These are phyloP conservation scores for Epinotia ramella DNA, from an alignment of 2,888 invertebrate species.

Conservation along the genomic window DNA sequence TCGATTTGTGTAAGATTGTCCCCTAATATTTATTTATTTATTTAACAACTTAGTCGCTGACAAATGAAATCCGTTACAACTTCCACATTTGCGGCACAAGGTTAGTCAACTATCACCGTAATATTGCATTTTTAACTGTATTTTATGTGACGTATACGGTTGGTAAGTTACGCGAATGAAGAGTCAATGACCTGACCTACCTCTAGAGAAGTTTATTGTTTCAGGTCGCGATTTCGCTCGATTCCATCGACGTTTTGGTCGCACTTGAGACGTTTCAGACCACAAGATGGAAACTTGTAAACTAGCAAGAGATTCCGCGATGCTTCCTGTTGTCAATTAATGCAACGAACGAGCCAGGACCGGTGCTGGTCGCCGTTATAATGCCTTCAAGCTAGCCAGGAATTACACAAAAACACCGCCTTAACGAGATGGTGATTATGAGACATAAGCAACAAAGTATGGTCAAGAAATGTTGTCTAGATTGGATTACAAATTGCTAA, in stretches of 20 bases:
- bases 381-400: conserved; percentile 35
- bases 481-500: conserved; percentile 22
- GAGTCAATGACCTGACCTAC: no score
- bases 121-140: no score
- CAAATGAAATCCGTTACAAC: neutral
- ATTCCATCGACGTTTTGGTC: neutral
- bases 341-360: conserved; percentile 60
- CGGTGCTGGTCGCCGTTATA: conserved; percentile 58
- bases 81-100: neutral
- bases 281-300: neutral
- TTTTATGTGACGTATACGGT: no score
- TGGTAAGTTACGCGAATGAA: no score
- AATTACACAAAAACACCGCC: conserved; percentile 26
- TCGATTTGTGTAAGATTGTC: no score
- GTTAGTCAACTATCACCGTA: no score
- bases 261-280: neutral
- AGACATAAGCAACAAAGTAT: conserved; percentile 40
- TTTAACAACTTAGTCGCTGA: neutral
- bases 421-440: conserved; percentile 36
- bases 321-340: conserved; percentile 72
- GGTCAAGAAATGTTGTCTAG: conserved; percentile 19
- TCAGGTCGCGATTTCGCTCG: neutral
- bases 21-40: no score
- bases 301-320: conserved; percentile 48
- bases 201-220: neutral